Percentiles rank a stretch among this genome's conserved stretches.
These are phyloP conservation scores for Myopa testacea DNA, from an alignment of 2,888 invertebrate genomes.

Conservation along the genomic window DNA sequence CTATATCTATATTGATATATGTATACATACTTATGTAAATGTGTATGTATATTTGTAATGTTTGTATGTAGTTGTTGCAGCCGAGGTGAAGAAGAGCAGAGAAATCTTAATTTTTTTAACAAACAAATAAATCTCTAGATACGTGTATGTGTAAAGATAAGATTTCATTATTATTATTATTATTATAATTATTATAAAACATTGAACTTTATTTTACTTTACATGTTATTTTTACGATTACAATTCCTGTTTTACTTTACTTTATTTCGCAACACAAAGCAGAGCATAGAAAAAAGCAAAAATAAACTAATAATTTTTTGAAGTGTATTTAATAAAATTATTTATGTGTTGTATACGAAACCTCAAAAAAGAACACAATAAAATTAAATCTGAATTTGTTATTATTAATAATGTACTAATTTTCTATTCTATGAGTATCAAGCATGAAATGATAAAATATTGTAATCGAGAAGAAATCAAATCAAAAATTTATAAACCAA, in stretches of 20 bases:
- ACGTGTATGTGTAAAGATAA: conserved; percentile 18
- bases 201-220: conserved; percentile 26
- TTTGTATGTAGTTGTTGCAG: background rate
- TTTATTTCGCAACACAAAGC: conserved; percentile 18
- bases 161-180: conserved; percentile 19
- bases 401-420: background rate
- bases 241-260: background rate
- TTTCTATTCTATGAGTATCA: too few species aligned
- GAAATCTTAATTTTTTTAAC: conserved; percentile 8
- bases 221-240: conserved; percentile 6
- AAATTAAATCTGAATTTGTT: background rate
- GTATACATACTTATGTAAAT: conserved; percentile 11
- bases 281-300: too few species aligned
- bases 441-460: conserved; percentile 3
- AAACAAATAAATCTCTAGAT: conserved; percentile 20
- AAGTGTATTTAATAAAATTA: conserved; percentile 26
- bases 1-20: background rate
- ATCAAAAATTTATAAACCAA: background rate
- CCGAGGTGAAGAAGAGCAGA: background rate
- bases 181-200: conserved; percentile 1
- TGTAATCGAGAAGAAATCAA: background rate
- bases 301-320: conserved; percentile 10
- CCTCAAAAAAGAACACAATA: background rate
- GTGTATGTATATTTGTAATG: conserved; percentile 8
- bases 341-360: conserved; percentile 8